Conservation (phyloP, 2,113 vertebrate genomes). For the Toxotes jaculatrix region DNA sequence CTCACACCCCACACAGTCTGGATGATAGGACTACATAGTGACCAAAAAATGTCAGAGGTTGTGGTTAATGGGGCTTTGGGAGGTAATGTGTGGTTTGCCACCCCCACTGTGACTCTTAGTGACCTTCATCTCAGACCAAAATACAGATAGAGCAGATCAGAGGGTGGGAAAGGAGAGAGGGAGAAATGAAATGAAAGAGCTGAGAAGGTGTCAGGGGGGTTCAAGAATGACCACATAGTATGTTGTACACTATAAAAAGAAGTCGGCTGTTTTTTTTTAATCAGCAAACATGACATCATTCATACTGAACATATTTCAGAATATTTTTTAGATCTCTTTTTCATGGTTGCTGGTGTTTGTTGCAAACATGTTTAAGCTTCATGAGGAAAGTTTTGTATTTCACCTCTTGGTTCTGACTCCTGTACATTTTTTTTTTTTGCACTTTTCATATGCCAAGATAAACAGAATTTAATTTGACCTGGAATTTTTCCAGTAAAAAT, state of each 20-base stretch:
- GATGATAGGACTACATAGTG: constrained; percentile 17
- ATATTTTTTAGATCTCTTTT: background rate
- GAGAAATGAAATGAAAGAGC: background rate
- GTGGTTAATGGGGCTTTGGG: constrained; percentile 4
- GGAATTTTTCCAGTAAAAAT: background rate
- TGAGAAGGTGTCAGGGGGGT: background rate
- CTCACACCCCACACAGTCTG: too few species aligned
- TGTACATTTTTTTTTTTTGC: background rate
- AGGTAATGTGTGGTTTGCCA: background rate
- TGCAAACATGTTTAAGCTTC: background rate
- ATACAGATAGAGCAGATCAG: constrained; percentile 7
- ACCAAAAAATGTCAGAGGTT: constrained; percentile 20
- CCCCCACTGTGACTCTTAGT: background rate
- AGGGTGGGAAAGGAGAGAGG: background rate
- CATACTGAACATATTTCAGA: background rate
- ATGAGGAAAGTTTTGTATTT: background rate
- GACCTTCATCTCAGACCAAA: background rate
- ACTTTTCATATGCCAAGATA: background rate
- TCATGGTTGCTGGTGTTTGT: background rate
- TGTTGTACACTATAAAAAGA: too few species aligned
- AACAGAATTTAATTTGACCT: background rate
- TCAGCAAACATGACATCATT: background rate
- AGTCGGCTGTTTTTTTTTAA: background rate
- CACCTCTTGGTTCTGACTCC: background rate
- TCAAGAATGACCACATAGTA: too few species aligned